Evolutionary conservation across 2,113 vertebrate genomes (phyloP), one percentile per base, ranked within the genome.

Genomic region (Daphoenositta chrysoptera): DNA sequence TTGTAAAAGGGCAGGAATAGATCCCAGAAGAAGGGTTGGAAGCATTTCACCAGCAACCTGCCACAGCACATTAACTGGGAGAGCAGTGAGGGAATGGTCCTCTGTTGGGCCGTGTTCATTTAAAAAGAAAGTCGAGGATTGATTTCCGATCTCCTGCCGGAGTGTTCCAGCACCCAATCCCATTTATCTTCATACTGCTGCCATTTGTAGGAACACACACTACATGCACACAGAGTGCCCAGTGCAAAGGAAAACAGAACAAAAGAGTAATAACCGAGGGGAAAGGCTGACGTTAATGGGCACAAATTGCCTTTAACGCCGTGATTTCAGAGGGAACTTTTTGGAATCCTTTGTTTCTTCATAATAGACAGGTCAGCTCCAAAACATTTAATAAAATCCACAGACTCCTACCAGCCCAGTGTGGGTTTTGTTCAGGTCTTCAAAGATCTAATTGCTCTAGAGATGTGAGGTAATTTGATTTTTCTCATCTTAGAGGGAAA

Each of bases 171-270:
- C 89, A 69, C 70, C 87, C 82, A 44, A 31, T 47, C 94, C 47
- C 91, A 96, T 96, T 94, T 95, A 93, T 94, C 95, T 95, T 91
- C 89, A 69, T 94, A 1, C 87, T 87, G 89, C 80, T 89, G 89
- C 87, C 91, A 39, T 95, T 72, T 89, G 89, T 94, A 93, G 89
- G 82, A 87, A 70, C 75, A 88, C 39, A 83, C 20, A 44, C 81
- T 51, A 88, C 93, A 85, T 15, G 56, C 6, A 7, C 95, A 94
- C 73, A 27, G 28, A 84, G 69, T 4, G 2, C 89, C 51, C 95
- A 47, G 90, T 51, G 87, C 92, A 79, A 58, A 95, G 80, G 51
- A n/a, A 63, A 84, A 9, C 47, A 68, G 81, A 83, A 88, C 45
- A 84, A 51, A 37, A 64, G 73, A 90, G 84, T 69, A 85, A 97